Conservation (phyloP, 2,888 invertebrate genomes). For the Cepaea hortensis region DNA sequence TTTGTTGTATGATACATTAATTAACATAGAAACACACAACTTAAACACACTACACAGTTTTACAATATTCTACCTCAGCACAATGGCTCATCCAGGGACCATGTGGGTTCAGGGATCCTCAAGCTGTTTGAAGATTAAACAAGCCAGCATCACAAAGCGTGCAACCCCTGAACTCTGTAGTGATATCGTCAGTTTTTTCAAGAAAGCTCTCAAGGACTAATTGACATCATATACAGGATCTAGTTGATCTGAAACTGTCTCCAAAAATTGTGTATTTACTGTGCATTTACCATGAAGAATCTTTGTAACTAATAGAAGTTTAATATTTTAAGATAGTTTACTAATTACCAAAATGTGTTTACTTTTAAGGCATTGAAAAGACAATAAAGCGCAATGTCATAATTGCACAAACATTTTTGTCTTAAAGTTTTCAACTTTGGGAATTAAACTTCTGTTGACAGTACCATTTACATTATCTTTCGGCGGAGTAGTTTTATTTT, state of each 20-base stretch:
- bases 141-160: constrained; percentile 17
- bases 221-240: background rate
- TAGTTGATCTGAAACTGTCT: background rate
- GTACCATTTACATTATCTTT: too few relatives aligned
- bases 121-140: constrained; percentile 37
- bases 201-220: constrained; percentile 38
- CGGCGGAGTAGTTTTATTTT: too few relatives aligned
- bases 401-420: too few relatives aligned
- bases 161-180: constrained; percentile 15
- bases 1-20: background rate
- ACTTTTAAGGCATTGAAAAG: too few relatives aligned
- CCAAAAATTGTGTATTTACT: background rate
- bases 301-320: too few relatives aligned
- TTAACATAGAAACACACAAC: background rate
- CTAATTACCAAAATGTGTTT: too few relatives aligned
- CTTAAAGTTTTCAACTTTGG: too few relatives aligned
- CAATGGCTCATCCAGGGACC: background rate
- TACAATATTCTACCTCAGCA: constrained; percentile 16
- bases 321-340: too few relatives aligned
- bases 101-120: background rate
- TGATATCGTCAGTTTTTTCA: constrained; percentile 39
- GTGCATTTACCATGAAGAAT: background rate
- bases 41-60: constrained; percentile 1
- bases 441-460: too few relatives aligned
- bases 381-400: too few relatives aligned